Evolutionary conservation across 2,113 vertebrate species (phyloP).

Genomic region (Rhinogobius similis): DNA sequence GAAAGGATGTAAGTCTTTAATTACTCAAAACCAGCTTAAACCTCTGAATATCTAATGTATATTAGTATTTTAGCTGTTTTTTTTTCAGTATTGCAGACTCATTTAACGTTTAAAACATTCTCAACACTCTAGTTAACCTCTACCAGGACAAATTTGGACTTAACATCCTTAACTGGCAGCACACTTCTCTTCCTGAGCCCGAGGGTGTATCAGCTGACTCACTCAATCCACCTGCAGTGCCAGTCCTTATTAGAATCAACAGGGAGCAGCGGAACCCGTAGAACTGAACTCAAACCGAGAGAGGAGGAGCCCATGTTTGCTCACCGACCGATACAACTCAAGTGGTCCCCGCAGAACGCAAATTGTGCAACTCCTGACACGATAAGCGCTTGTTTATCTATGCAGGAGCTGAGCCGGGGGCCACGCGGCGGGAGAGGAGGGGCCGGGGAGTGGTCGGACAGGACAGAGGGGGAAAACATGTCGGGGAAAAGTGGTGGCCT

Average conservation of each 20-base stretch:
- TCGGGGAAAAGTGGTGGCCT: no score
- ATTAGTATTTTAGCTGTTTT: no score
- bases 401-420: background rate
- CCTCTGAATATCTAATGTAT: no score
- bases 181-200: conserved; percentile 19
- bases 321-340: no score
- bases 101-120: no score
- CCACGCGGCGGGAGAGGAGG: background rate
- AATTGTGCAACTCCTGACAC: conserved; percentile 6
- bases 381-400: conserved; percentile 15
- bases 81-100: no score
- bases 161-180: background rate
- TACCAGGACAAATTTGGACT: background rate
- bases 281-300: background rate
- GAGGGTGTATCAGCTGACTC: conserved; percentile 26
- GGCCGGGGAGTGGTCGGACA: conserved; percentile 46
- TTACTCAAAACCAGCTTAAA: no score
- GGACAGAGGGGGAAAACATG: background rate
- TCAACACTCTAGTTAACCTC: background rate
- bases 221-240: background rate
- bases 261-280: conserved; percentile 6
- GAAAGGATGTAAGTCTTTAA: no score
- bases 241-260: conserved; percentile 7
- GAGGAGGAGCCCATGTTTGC: background rate
- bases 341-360: background rate